Evolutionary conservation across 2,888 invertebrate species (phyloP).

Genomic region (Lysandra bellargus): DNA sequence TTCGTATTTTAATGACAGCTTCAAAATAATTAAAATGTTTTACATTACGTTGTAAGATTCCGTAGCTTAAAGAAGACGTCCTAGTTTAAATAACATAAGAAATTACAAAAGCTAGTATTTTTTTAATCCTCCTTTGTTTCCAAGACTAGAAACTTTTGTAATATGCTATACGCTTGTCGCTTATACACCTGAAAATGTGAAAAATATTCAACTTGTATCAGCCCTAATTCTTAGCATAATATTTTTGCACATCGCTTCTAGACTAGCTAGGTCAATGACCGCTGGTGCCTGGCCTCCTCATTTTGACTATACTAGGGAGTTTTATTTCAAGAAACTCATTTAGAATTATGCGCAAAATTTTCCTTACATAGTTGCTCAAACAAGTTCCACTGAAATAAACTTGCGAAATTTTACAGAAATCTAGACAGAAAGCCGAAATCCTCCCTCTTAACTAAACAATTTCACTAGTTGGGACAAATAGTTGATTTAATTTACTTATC

Average conservation of each 20-base stretch:
- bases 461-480: constrained; percentile 20
- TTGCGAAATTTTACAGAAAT: background rate
- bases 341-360: background rate
- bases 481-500: constrained; percentile 12
- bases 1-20: background rate
- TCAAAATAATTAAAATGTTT: background rate
- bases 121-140: too few relatives aligned
- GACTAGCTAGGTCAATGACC: too few relatives aligned
- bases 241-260: background rate
- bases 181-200: too few relatives aligned
- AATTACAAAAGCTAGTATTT: too few relatives aligned
- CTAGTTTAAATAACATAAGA: too few relatives aligned
- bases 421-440: background rate
- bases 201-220: background rate
- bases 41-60: background rate
- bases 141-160: too few relatives aligned
- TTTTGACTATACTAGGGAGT: too few relatives aligned
- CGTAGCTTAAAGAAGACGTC: too few relatives aligned
- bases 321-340: background rate
- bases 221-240: background rate
- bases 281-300: too few relatives aligned
- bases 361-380: background rate
- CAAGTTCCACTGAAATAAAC: background rate
- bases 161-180: too few relatives aligned
- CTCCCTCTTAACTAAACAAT: constrained; percentile 8